Evolutionary conservation across 2,888 invertebrate species (phyloP).

Genomic region (Drosophila colorata): DNA sequence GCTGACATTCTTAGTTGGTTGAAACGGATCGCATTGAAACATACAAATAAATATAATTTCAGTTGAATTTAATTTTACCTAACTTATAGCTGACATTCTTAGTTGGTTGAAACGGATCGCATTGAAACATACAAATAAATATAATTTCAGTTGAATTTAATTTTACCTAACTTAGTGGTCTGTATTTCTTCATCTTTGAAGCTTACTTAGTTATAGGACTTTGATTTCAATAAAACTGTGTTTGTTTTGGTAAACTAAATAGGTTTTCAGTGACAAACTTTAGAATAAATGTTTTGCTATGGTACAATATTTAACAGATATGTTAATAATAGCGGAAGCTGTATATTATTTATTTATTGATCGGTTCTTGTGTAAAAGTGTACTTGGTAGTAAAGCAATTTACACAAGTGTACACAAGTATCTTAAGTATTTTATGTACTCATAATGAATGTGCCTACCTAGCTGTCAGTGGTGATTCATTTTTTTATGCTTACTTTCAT

Average conservation of each 20-base stretch:
- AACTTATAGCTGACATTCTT: not conserved
- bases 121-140: constrained; percentile 9
- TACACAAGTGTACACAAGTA: constrained; percentile 9
- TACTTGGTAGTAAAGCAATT: not conserved
- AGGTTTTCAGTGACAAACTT: not conserved
- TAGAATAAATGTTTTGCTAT: constrained; percentile 28
- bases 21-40: constrained; percentile 1
- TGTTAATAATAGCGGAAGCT: constrained; percentile 47
- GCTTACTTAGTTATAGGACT: constrained; percentile 1
- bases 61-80: constrained; percentile 2
- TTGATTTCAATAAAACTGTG: not conserved
- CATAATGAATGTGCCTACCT: constrained; percentile 5
- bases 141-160: constrained; percentile 7
- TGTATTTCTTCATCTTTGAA: constrained; percentile 1
- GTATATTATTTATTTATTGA: constrained; percentile 16
- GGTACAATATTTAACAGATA: constrained; percentile 42
- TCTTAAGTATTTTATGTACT: constrained; percentile 5
- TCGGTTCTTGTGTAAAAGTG: constrained; percentile 2
- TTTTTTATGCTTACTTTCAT: constrained; percentile 4
- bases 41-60: constrained; percentile 12
- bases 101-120: not conserved
- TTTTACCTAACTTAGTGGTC: not conserved
- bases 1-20: not conserved
- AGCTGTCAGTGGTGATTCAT: constrained; percentile 7
- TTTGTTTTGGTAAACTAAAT: constrained; percentile 12